Evolutionary conservation across 2,888 invertebrate species (phyloP).

Genomic region (Drosophila yooni): DNA sequence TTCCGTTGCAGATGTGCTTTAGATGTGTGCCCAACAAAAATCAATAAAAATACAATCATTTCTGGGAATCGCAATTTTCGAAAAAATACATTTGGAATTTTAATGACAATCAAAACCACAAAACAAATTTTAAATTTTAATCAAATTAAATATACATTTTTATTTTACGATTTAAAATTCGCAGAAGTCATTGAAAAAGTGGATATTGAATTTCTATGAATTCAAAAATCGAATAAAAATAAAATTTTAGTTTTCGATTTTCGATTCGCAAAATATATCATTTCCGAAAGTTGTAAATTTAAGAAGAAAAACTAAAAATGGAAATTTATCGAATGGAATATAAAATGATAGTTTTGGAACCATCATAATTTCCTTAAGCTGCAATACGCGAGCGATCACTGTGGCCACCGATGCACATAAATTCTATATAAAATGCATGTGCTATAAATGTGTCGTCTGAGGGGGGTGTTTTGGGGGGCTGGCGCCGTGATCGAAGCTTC

Average conservation of each 20-base stretch:
- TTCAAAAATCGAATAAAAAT: not conserved
- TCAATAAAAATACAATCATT: not conserved
- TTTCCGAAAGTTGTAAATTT: not conserved
- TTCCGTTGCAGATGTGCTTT: not conserved
- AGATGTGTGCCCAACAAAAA: not conserved
- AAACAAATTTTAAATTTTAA: too few species aligned
- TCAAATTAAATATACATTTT: too few species aligned
- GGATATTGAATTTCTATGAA: not conserved
- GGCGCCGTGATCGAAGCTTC: conserved; percentile 46
- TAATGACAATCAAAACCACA: not conserved
- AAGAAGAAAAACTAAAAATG: not conserved
- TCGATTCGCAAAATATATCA: not conserved
- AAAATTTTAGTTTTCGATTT: not conserved
- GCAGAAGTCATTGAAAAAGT: not conserved
- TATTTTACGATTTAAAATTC: not conserved
- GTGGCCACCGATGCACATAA: conserved; percentile 7
- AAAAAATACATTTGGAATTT: not conserved
- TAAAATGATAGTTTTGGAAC: not conserved
- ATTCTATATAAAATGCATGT: conserved; percentile 41
- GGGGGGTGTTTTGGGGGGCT: conserved; percentile 15
- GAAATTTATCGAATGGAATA: not conserved
- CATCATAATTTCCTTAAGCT: not conserved
- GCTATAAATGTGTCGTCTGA: conserved; percentile 60
- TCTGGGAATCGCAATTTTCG: not conserved
- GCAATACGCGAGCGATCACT: not conserved